These are phyloP conservation scores for Caenorhabditis elegans DNA, from an alignment of 1,140 invertebrate genomes.

Conservation along the genomic window WBcel235 BX284604.4:5327501-5328000, in stretches of 20 bases:
- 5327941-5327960: constrained; percentile 21
- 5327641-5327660: constrained; percentile 39
- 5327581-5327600: constrained; percentile 47
- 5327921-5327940: constrained; percentile 7
- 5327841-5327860: neutral
- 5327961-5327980: constrained; percentile 17
- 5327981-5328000: constrained; percentile 29
- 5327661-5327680: neutral
- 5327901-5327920: neutral
- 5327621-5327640: constrained; percentile 41
- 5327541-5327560: constrained; percentile 40
- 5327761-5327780: neutral
- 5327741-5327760: too few species aligned
- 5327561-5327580: constrained; percentile 47
- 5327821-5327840: constrained; percentile 37
- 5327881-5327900: constrained; percentile 28
- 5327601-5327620: constrained; percentile 46
- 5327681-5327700: too few species aligned
- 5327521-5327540: constrained; percentile 47
- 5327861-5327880: constrained; percentile 7
- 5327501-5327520: constrained; percentile 38
- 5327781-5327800: neutral
- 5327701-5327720: neutral
- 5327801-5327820: constrained; percentile 4
- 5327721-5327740: neutral